Base-by-base conservation (phyloP, 2,797 vertebrate genomes). In the Pantherophis alleghaniensis region DNA sequence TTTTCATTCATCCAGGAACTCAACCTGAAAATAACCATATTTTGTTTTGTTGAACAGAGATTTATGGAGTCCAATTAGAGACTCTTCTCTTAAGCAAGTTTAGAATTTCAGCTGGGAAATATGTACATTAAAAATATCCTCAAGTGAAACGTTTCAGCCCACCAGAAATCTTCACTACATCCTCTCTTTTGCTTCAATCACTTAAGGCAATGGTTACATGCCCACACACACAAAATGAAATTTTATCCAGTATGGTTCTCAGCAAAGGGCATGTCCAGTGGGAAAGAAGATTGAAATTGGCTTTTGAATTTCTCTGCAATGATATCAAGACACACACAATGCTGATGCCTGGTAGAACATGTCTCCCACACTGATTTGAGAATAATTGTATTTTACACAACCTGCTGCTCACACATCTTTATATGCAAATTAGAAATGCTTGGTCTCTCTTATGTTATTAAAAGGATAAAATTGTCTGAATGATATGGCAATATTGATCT, bases 401-500 rank as follows among this genome's bases (percentile, higher is more conserved):
- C 79, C 93, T 91, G 83, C 92, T 96, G 92, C 96, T 96, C 96
- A 94, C 86, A 94, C 20, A 90, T 7, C 91, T 96, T 96, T 95
- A 96, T 87, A 94, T 96, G 51, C 60, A 56, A 95, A 93, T 88
- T 96, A 87, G 96, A 97, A 97, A 97, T 94, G 90, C 93, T 93
- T 96, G 57, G 88, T 89, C 95, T 97, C 90, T 96, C 91, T 96
- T 88, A 57, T 94, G 95, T 97, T 96, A 97, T 97, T 97, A 96
- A 96, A 96, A 95, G 95, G 94, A 87, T 94, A 95, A 96, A 95
- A 95, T 94, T 61, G 93, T 37, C 42, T 88, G 11, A 22, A 63
- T 95, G 89, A 92, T 95, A 63, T 60, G 91, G 20, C 88, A 91
- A 87, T 86, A 42, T 86, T 96, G 96, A 96, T 12, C 0, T 11